These are phyloP conservation scores for Daphoenositta chrysoptera DNA, from an alignment of 2,113 vertebrate genomes.

Conservation along the genomic window DNA sequence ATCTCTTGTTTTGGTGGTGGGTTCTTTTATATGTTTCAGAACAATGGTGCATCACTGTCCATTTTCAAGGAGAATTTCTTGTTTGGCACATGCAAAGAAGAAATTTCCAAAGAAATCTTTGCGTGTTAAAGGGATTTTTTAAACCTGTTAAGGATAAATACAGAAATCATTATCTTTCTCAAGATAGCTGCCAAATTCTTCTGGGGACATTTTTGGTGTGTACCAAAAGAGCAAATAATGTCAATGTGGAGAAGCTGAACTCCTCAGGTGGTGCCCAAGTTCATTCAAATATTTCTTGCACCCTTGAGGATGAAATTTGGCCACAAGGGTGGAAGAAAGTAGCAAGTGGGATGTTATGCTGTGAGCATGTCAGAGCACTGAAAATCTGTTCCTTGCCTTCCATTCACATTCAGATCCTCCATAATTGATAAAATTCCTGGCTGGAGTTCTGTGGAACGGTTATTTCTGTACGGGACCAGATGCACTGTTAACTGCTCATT, in stretches of 20 bases:
- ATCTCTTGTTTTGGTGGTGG: background rate
- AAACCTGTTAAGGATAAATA: background rate
- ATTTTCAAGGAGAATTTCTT: background rate
- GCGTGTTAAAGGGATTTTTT: background rate
- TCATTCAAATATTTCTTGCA: background rate
- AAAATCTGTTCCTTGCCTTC: background rate
- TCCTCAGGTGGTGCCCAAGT: background rate
- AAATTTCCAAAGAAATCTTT: background rate
- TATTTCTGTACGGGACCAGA: conserved; percentile 41
- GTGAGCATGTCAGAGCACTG: background rate
- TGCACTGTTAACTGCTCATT: conserved; percentile 14
- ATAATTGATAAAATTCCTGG: conserved; percentile 32
- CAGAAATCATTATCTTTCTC: background rate
- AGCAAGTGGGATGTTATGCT: background rate
- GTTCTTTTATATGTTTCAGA: background rate
- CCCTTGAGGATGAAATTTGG: background rate
- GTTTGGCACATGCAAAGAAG: background rate
- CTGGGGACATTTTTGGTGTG: background rate
- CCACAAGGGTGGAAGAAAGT: background rate
- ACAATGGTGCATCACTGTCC: background rate
- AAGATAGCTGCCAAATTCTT: background rate
- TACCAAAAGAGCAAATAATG: background rate
- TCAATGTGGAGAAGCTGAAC: background rate
- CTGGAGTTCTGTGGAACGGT: background rate
- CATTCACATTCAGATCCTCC: background rate